phyloP scores from a whole-genome alignment of 2,888 invertebrate genomes.

The Macrosoma leucophasiata region DNA sequence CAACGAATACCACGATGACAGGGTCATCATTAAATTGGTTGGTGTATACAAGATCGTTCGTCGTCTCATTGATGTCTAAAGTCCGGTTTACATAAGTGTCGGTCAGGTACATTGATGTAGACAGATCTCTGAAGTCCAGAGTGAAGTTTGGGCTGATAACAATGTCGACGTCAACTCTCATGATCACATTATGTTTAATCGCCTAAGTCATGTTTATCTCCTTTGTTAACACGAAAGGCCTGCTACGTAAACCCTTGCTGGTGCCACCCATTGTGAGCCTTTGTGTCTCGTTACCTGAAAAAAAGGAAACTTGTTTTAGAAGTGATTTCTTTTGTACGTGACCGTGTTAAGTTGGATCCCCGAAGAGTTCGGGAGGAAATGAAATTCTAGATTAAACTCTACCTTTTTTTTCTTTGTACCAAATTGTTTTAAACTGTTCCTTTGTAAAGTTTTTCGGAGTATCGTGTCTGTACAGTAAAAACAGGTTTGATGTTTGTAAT shows the following conservation, averaged over 20 bases:
- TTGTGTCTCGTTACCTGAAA: conserved; percentile 25
- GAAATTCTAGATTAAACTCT: no score
- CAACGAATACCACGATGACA: conserved; percentile 76
- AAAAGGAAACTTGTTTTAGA: conserved; percentile 24
- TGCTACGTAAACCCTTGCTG: conserved; percentile 26
- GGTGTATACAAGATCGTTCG: conserved; percentile 50
- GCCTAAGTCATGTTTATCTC: conserved; percentile 45
- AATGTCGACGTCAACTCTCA: conserved; percentile 52
- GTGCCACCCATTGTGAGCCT: conserved; percentile 30
- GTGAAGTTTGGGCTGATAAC: conserved; percentile 50
- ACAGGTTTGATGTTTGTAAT: no score
- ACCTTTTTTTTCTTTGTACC: no score
- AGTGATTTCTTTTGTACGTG: conserved; percentile 24
- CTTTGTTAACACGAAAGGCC: conserved; percentile 37
- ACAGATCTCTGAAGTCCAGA: conserved; percentile 51
- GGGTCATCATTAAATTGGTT: conserved; percentile 58
- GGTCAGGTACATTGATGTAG: conserved; percentile 67
- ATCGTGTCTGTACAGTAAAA: no score
- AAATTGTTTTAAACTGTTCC: no score
- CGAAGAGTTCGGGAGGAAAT: no score
- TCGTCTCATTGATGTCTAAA: conserved; percentile 50
- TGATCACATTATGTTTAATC: conserved; percentile 45
- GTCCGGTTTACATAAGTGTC: conserved; percentile 52
- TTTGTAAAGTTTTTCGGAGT: no score
- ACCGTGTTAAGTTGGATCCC: no score